These are phyloP conservation scores for Acheta domesticus DNA, from an alignment of 2,888 invertebrate species.

Conservation along the genomic window DNA sequence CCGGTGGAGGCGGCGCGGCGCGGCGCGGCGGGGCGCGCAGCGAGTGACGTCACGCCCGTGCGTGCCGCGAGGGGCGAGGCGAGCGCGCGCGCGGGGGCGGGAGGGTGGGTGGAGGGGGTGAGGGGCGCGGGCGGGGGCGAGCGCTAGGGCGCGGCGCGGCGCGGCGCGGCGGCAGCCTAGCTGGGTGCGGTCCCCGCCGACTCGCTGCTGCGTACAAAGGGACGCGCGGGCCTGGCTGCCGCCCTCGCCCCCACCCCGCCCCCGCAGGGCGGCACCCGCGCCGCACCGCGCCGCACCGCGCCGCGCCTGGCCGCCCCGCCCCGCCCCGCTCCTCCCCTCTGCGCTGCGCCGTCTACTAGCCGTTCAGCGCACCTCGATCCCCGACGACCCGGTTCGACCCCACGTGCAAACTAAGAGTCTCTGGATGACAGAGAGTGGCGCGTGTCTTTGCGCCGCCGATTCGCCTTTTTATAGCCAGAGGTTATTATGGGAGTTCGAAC, in stretches of 20 bases:
- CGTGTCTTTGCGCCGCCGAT: too few species aligned
- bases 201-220: not conserved
- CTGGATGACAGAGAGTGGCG: too few species aligned
- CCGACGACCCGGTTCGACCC: not conserved
- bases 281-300: not conserved
- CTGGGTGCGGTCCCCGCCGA: conserved; percentile 1
- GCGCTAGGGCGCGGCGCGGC: not conserved
- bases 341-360: not conserved
- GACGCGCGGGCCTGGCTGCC: not conserved
- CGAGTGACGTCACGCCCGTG: not conserved
- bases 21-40: not conserved
- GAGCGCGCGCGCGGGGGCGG: not conserved
- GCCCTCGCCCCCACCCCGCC: not conserved
- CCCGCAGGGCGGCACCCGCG: not conserved
- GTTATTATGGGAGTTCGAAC: too few species aligned
- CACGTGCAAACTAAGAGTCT: not conserved
- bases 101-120: not conserved
- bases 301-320: not conserved
- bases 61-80: not conserved
- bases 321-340: not conserved
- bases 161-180: not conserved
- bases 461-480: too few species aligned
- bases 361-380: too few species aligned
- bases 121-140: not conserved
- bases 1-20: not conserved